Evolutionary conservation across 1,140 invertebrate genomes (phyloP).

Genomic region (Ctenoplectra terminalis): DNA sequence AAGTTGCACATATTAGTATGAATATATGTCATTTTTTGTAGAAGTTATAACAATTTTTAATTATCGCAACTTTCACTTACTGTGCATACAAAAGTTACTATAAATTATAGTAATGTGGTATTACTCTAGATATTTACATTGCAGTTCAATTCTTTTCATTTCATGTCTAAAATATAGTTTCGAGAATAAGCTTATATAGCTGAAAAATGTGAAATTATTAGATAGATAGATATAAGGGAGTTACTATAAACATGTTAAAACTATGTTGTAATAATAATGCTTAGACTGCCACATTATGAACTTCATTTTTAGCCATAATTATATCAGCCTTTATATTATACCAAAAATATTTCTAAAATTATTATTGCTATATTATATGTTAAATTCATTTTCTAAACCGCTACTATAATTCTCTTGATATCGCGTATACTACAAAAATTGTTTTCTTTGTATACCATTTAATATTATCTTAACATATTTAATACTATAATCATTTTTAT

Average conservation of each 20-base stretch:
- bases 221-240: background rate
- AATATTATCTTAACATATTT: constrained; percentile 26
- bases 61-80: constrained; percentile 78
- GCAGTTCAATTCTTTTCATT: constrained; percentile 73
- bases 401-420: constrained; percentile 16
- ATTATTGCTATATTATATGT: constrained; percentile 52
- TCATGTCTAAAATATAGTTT: constrained; percentile 15
- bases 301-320: constrained; percentile 25
- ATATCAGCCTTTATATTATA: constrained; percentile 62
- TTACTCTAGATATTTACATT: constrained; percentile 78
- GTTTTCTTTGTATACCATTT: constrained; percentile 24
- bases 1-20: constrained; percentile 68
- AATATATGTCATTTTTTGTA: constrained; percentile 19
- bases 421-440: constrained; percentile 21
- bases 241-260: constrained; percentile 26
- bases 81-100: constrained; percentile 77
- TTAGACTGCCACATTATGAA: background rate
- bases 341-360: constrained; percentile 54
- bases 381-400: constrained; percentile 40
- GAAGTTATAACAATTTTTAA: constrained; percentile 27
- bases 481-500: constrained; percentile 11
- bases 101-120: constrained; percentile 76
- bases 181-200: constrained; percentile 24
- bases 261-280: constrained; percentile 23
- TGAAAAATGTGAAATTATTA: background rate